Conservation (phyloP, 2,797 vertebrate genomes). For the Chrysolophus pictus region DNA sequence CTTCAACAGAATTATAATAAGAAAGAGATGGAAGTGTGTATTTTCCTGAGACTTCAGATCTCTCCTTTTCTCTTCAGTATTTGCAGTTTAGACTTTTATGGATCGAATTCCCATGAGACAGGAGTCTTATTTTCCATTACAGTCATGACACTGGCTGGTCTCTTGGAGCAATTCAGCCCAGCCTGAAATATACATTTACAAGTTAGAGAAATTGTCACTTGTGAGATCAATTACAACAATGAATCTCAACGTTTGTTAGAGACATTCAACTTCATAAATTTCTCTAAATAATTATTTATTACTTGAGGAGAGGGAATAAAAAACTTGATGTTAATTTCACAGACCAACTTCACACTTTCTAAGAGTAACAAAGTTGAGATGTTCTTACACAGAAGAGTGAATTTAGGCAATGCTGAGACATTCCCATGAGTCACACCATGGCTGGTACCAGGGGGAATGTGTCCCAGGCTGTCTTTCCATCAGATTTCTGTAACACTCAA, state of each 20-base stretch:
- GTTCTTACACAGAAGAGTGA: no score
- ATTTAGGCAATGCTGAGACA: neutral
- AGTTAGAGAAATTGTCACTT: neutral
- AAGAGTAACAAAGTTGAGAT: neutral
- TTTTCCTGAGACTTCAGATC: neutral
- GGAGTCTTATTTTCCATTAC: neutral
- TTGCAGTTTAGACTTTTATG: neutral
- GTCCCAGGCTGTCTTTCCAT: neutral
- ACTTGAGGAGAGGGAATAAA: neutral
- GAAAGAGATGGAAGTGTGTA: neutral
- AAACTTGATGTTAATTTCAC: neutral
- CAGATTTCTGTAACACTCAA: neutral
- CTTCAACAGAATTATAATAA: neutral
- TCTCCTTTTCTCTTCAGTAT: neutral
- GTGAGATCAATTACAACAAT: neutral
- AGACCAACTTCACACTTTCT: neutral
- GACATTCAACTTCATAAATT: neutral
- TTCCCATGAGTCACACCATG: fast-evolving
- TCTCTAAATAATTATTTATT: neutral
- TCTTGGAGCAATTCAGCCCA: neutral
- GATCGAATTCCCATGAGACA: no score
- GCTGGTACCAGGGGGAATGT: neutral
- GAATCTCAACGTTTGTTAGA: neutral
- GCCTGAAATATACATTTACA: neutral
- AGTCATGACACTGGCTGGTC: neutral